Percentiles rank a stretch among this genome's conserved stretches.
Evolutionary conservation across 2,888 invertebrate species (phyloP).

Genomic region (Amphiduros pacificus): DNA sequence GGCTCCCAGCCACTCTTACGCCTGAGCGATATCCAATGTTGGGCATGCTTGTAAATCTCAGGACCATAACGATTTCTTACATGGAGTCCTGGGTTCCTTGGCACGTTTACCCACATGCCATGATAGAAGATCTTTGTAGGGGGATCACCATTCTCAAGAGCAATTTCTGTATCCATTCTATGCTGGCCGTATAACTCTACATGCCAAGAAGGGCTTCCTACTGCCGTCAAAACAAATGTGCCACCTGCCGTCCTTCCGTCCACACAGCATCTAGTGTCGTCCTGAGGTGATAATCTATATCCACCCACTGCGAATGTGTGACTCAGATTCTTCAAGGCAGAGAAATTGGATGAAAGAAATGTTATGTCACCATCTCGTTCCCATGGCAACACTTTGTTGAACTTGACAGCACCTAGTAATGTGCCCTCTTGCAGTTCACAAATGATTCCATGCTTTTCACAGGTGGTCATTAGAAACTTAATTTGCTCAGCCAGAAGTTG

Average conservation of each 20-base stretch:
- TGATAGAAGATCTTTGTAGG: conserved; percentile 41
- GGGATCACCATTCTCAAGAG: conserved; percentile 26
- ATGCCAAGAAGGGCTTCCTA: conserved; percentile 31
- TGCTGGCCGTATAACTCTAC: conserved; percentile 48
- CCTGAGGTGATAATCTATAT: conserved; percentile 20
- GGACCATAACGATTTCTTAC: conserved; percentile 47
- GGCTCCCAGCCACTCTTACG: conserved; percentile 36
- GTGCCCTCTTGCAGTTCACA: conserved; percentile 51
- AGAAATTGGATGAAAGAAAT: conserved; percentile 34
- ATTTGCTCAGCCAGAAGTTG: conserved; percentile 35
- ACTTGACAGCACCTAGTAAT: conserved; percentile 53
- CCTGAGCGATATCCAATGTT: conserved; percentile 39
- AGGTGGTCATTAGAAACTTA: conserved; percentile 35
- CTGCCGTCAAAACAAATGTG: conserved; percentile 29
- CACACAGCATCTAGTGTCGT: conserved; percentile 28
- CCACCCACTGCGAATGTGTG: conserved; percentile 26
- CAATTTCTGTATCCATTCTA: conserved; percentile 36
- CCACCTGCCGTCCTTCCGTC: conserved; percentile 36
- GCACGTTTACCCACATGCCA: conserved; percentile 44
- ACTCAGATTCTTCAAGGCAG: conserved; percentile 29
- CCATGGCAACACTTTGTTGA: conserved; percentile 51
- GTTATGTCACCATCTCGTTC: conserved; percentile 50
- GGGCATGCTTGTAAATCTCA: conserved; percentile 47
- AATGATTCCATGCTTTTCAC: conserved; percentile 33
- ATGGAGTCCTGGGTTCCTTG: conserved; percentile 49